A percentile compares a stretch with the other conserved stretches of the same genome.
Evolutionary conservation across 2,113 vertebrate species (phyloP).

Genomic region (Dromaius novaehollandiae): DNA sequence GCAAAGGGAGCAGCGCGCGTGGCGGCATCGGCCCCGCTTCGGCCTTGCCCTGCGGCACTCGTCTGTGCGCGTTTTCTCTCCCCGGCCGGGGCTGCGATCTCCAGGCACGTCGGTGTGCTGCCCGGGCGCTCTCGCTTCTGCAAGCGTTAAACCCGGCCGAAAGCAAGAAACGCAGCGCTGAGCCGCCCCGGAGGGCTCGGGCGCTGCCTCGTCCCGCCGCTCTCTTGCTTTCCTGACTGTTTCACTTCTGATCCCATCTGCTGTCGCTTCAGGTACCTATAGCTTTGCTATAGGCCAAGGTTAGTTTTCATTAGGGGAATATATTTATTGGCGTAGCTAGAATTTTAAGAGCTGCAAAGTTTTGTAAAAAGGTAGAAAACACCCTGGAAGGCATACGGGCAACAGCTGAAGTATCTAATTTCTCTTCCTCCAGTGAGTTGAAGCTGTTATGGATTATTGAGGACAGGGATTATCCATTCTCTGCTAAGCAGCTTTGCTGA

Average conservation of each 20-base stretch:
- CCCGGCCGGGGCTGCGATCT: not conserved
- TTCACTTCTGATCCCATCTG: not conserved
- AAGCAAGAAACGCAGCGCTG: not conserved
- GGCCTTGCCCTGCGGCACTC: not conserved
- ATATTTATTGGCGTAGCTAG: not conserved
- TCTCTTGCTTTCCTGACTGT: not conserved
- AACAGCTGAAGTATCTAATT: not conserved
- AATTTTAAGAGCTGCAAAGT: not conserved
- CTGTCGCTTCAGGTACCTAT: not conserved
- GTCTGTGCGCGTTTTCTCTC: not conserved
- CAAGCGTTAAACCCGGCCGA: not conserved
- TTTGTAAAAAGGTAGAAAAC: not conserved
- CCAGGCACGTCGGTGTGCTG: too few relatives aligned
- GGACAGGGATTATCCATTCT: conserved; percentile 64
- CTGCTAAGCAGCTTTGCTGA: conserved; percentile 66
- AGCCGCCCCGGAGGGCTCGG: not conserved
- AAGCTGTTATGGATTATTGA: conserved; percentile 39
- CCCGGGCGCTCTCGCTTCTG: not conserved
- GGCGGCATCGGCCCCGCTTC: too few relatives aligned
- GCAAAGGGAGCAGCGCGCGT: not conserved
- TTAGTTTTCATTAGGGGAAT: not conserved
- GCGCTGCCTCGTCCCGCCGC: not conserved
- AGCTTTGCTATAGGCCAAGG: not conserved
- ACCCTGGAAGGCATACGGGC: not conserved
- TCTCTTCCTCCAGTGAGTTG: not conserved